phyloP scores from a whole-genome alignment of 2,888 invertebrate species.

The Epinotia ramella region DNA sequence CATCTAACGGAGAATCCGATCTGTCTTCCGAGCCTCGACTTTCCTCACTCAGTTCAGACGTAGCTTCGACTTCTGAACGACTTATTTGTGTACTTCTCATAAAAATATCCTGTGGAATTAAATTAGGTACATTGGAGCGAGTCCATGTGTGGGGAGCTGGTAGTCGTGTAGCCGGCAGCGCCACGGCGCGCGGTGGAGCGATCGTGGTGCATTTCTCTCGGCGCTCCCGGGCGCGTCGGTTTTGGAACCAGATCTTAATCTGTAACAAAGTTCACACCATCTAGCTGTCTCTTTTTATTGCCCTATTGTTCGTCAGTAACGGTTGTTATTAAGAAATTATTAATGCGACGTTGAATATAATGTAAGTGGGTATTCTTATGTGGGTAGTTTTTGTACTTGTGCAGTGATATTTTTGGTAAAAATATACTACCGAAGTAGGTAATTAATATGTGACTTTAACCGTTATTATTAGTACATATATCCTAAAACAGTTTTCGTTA shows the following conservation, averaged over 20 bases:
- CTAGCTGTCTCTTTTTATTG: conserved; percentile 1
- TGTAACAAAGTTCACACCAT: conserved; percentile 52
- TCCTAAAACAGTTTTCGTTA: too few relatives aligned
- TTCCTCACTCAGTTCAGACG: conserved; percentile 11
- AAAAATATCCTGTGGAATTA: conserved; percentile 3
- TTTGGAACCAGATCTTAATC: conserved; percentile 93
- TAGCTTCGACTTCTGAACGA: background rate
- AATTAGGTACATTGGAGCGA: background rate
- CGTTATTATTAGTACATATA: too few relatives aligned
- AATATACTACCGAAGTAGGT: too few relatives aligned
- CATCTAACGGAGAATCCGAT: conserved; percentile 67
- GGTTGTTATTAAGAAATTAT: conserved; percentile 31
- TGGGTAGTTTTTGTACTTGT: background rate
- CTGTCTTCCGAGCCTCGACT: conserved; percentile 49
- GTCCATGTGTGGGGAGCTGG: conserved; percentile 41
- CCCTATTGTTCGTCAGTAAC: conserved; percentile 7
- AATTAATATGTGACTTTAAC: too few relatives aligned
- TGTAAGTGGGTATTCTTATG: background rate
- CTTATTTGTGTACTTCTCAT: conserved; percentile 5
- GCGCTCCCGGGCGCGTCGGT: conserved; percentile 90
- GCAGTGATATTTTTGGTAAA: too few relatives aligned
- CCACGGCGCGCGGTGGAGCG: conserved; percentile 67
- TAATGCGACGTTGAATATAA: background rate
- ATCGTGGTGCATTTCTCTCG: conserved; percentile 84
- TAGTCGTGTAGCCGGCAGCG: conserved; percentile 61